These are phyloP conservation scores for Manduca sexta DNA, from an alignment of 1,140 invertebrate genomes.

Conservation along the genomic window DNA sequence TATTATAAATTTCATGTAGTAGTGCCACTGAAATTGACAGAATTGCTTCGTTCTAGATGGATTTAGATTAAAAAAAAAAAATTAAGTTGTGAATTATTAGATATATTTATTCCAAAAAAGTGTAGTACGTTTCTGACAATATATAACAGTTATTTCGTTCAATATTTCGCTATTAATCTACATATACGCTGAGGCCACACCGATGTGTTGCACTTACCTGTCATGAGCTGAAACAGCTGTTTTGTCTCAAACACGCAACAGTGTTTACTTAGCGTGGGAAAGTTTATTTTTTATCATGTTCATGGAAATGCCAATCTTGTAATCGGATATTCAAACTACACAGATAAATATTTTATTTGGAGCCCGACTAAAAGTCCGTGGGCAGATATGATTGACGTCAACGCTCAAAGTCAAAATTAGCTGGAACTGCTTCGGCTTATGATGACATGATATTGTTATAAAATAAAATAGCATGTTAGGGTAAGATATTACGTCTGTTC, in stretches of 20 bases:
- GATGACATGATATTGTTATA: slow-evolving; percentile 4
- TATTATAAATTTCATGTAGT: too few relatives aligned
- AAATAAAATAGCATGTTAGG: background rate
- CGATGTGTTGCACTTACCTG: too few relatives aligned
- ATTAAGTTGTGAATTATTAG: too few relatives aligned
- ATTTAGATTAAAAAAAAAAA: too few relatives aligned
- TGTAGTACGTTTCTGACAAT: too few relatives aligned
- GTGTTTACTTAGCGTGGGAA: background rate
- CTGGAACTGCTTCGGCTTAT: slow-evolving; percentile 1
- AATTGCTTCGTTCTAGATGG: too few relatives aligned
- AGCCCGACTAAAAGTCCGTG: slow-evolving; percentile 8
- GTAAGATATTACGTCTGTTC: too few relatives aligned
- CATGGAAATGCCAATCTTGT: slow-evolving; percentile 3
- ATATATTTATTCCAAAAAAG: too few relatives aligned
- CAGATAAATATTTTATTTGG: slow-evolving; percentile 6
- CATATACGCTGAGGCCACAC: too few relatives aligned
- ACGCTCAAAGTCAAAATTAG: slow-evolving; percentile 11
- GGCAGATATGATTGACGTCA: slow-evolving; percentile 25
- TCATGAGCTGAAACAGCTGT: background rate
- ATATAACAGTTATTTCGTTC: too few relatives aligned
- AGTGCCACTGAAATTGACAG: too few relatives aligned
- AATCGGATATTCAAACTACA: slow-evolving; percentile 1
- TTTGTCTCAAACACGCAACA: background rate
- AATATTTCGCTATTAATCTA: too few relatives aligned
- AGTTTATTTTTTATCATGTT: slow-evolving; percentile 1